Evolutionary conservation across 2,113 vertebrate species (phyloP), one percentile per base, ranked within the genome.

Genomic region (Gobio gobio): DNA sequence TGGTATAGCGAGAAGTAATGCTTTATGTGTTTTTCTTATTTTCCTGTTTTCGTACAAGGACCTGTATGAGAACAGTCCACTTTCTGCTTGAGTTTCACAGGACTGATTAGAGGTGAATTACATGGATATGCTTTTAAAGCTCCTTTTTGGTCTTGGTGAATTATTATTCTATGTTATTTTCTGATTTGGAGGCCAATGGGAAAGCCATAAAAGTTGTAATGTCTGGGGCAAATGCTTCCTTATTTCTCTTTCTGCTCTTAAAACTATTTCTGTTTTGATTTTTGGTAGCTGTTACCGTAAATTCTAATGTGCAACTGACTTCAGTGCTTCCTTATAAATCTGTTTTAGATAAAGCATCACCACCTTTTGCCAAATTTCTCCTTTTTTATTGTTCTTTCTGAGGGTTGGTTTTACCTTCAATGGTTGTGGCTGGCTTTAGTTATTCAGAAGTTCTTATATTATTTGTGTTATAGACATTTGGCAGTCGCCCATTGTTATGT

Each of bases 311-410:
- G 86, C 26, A 29, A 80, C 10, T 75, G 77, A 83, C 76, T 86
- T 36, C 80, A 86, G 83, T 86, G 40, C 68, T 26, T 45, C 59
- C 56, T 74, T 70, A 63, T 45, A 77, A 87, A 89, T 91, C 86
- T 92, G 91, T 87, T 93, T 91, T 83, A 86, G 90, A 92, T 93
- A 87, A 92, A 82, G 81, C 83, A 82, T 89, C 86, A 68, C 77
- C 58, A 2, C 56, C 10, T 56, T 86, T 86, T 91, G 90, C 87
- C 90, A 91, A 85, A 83, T 43, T 14, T 81, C 72, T 85, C 54
- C 76, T 86, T 91, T 88, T 87, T 29, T 72, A 18, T 85, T 78
- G 68, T 88, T 78, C 82, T 68, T 88, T 89, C 64, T 80, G 82
- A 77, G 87, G 5, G 86, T 78, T 88, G 5, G 86, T 78, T 88